Percentiles rank a stretch among this genome's conserved stretches.
Evolutionary conservation across 2,797 vertebrate species (phyloP).

Genomic region (Carcharodon carcharias): DNA sequence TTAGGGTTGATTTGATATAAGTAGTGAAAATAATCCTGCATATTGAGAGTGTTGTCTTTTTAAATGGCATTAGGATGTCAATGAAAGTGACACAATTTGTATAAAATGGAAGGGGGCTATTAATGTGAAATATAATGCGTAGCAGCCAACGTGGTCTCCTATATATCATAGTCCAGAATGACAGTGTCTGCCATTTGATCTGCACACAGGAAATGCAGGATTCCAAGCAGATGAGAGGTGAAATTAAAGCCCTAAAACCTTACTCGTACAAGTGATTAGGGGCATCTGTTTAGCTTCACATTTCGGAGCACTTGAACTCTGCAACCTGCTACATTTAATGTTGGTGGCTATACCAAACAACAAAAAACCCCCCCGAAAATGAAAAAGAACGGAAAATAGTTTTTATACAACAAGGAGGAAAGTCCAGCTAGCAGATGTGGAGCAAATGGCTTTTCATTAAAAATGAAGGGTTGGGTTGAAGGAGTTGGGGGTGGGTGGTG

Average conservation of each 20-base stretch:
- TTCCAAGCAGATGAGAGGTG: conserved; percentile 76
- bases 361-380: not conserved
- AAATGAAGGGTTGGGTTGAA: conserved; percentile 45
- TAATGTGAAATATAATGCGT: conserved; percentile 43
- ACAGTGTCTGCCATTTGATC: conserved; percentile 69
- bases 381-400: not conserved
- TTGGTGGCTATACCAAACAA: conserved; percentile 45
- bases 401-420: not conserved
- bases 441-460: conserved; percentile 43
- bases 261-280: conserved; percentile 71
- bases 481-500: not conserved
- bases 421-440: conserved; percentile 47
- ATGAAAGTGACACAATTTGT: conserved; percentile 24
- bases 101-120: conserved; percentile 40
- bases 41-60: not conserved
- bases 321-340: conserved; percentile 65
- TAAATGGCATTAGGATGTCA: not conserved
- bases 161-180: conserved; percentile 73
- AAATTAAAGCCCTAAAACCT: conserved; percentile 72
- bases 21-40: not conserved
- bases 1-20: not conserved
- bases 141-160: conserved; percentile 61
- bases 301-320: conserved; percentile 72
- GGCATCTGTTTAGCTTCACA: conserved; percentile 77
- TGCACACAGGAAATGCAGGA: conserved; percentile 71